Percentiles rank a stretch among this genome's conserved stretches.
These are phyloP conservation scores for Lycophotia porphyrea DNA, from an alignment of 2,888 invertebrate species.

Conservation along the genomic window DNA sequence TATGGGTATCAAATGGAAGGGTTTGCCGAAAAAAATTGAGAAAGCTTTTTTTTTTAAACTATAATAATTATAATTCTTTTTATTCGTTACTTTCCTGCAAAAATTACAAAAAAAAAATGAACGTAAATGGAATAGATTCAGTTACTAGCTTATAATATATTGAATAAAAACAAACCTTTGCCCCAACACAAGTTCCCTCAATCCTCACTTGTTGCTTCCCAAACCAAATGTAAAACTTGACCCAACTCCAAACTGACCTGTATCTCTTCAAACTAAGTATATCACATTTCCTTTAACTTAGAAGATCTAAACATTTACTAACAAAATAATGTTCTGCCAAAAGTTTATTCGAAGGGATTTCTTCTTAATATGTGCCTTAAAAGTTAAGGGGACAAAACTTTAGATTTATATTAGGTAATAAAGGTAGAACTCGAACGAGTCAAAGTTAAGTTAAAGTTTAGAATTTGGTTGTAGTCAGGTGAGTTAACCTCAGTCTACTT, in stretches of 20 bases:
- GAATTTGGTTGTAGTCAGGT: slow-evolving; percentile 6
- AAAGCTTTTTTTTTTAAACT: no score
- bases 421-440: slow-evolving; percentile 60
- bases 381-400: slow-evolving; percentile 65
- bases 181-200: not conserved
- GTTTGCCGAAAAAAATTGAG: no score
- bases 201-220: slow-evolving; percentile 38
- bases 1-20: no score
- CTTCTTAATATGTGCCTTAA: slow-evolving; percentile 68
- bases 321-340: slow-evolving; percentile 49
- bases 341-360: slow-evolving; percentile 66
- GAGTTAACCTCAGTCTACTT: slow-evolving; percentile 28
- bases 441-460: slow-evolving; percentile 31
- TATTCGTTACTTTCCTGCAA: not conserved
- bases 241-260: slow-evolving; percentile 23
- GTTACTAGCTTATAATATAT: not conserved
- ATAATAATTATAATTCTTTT: not conserved
- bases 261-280: slow-evolving; percentile 24
- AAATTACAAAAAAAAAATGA: not conserved
- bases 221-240: slow-evolving; percentile 22
- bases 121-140: not conserved
- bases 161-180: slow-evolving; percentile 7
- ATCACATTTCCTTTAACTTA: slow-evolving; percentile 46
- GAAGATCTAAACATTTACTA: slow-evolving; percentile 42
- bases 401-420: slow-evolving; percentile 62